Conservation (phyloP, 1,140 invertebrate species). For the Xylocopa sonorina region DNA sequence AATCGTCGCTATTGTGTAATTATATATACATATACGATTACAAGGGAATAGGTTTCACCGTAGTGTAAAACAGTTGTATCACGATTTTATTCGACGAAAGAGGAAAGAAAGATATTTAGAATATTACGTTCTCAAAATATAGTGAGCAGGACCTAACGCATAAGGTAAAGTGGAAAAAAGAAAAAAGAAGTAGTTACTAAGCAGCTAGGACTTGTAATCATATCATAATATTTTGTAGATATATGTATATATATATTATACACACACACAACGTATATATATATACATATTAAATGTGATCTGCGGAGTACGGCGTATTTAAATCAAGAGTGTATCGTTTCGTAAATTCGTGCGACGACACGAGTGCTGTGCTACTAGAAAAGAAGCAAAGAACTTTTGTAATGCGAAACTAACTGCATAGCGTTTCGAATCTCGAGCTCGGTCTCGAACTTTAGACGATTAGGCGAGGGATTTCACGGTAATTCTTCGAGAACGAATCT, state of each 20-base stretch:
- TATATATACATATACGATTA: conserved; percentile 49
- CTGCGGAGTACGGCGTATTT: conserved; percentile 53
- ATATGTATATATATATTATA: conserved; percentile 60
- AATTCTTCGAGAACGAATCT: conserved; percentile 21
- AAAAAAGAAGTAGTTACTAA: conserved; percentile 60
- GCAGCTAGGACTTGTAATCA: conserved; percentile 69
- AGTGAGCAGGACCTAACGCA: conserved; percentile 64
- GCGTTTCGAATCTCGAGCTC: not conserved
- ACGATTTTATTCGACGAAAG: conserved; percentile 45
- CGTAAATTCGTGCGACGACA: not conserved
- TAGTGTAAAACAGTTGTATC: conserved; percentile 47
- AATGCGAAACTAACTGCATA: not conserved
- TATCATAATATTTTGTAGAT: conserved; percentile 72
- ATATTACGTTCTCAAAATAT: conserved; percentile 50
- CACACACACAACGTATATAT: not conserved
- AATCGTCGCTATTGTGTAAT: conserved; percentile 37
- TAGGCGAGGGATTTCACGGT: not conserved
- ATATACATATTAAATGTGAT: conserved; percentile 63
- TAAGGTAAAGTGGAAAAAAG: conserved; percentile 5
- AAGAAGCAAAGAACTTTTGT: no score
- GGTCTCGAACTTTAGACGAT: conserved; percentile 19
- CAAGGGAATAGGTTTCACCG: conserved; percentile 49
- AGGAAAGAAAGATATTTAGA: conserved; percentile 4
- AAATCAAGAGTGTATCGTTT: conserved; percentile 68
- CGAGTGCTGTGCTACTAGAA: not conserved